Percentiles rank a stretch among this genome's conserved stretches.
Evolutionary conservation across 2,888 invertebrate species (phyloP).

Genomic region (Anoncus sp.): DNA sequence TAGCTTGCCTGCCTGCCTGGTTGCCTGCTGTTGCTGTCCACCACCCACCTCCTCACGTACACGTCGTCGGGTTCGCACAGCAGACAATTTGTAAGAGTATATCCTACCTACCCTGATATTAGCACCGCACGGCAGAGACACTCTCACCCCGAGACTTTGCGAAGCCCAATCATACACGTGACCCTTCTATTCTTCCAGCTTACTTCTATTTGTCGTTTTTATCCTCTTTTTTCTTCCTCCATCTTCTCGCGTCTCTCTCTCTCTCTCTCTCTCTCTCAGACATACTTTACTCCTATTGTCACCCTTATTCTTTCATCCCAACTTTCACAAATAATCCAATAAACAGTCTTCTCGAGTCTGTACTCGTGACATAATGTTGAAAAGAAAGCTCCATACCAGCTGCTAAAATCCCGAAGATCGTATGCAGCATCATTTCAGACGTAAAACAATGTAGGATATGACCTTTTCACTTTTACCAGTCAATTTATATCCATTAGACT

Average conservation of each 20-base stretch:
- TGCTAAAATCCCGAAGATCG: not conserved
- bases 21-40: constrained; percentile 13
- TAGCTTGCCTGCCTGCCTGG: constrained; percentile 39
- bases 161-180: constrained; percentile 55
- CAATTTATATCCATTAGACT: too few species aligned
- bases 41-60: constrained; percentile 21
- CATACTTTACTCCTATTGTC: constrained; percentile 3
- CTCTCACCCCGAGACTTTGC: constrained; percentile 26
- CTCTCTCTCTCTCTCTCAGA: constrained; percentile 6
- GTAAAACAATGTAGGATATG: not conserved
- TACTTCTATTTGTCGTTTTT: constrained; percentile 42
- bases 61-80: constrained; percentile 69
- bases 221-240: constrained; percentile 47
- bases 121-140: constrained; percentile 63
- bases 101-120: constrained; percentile 76
- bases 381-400: not conserved
- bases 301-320: constrained; percentile 34
- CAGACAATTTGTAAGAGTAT: constrained; percentile 82
- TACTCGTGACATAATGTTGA: constrained; percentile 5
- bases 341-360: constrained; percentile 45
- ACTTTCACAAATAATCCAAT: constrained; percentile 49
- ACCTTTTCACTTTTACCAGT: not conserved
- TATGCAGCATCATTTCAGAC: not conserved
- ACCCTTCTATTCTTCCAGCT: constrained; percentile 47
- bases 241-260: constrained; percentile 27